phyloP scores from a whole-genome alignment of 2,113 vertebrate genomes.

The Dromiciops gliroides region DNA sequence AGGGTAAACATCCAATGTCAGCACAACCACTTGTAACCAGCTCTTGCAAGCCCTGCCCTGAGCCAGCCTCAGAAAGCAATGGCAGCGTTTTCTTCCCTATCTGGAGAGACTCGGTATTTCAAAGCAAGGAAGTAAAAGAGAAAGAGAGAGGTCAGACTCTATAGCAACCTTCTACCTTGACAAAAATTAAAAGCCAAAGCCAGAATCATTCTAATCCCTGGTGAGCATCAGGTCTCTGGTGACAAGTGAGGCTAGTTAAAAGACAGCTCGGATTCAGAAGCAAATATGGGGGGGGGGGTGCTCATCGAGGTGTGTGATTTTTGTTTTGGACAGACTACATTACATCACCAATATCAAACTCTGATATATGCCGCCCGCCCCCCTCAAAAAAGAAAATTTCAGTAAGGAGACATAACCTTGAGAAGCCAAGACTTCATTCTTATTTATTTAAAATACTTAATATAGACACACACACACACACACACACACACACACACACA shows the following conservation, averaged over 20 bases:
- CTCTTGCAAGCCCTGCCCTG: slow-evolving; percentile 48
- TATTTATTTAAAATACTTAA: slow-evolving; percentile 38
- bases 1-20: slow-evolving; percentile 1
- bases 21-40: slow-evolving; percentile 62
- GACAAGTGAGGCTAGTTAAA: slow-evolving; percentile 32
- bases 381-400: slow-evolving; percentile 29
- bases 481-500: slow-evolving; percentile 15
- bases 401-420: slow-evolving; percentile 32
- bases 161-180: slow-evolving; percentile 23
- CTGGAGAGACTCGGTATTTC: slow-evolving; percentile 40
- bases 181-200: slow-evolving; percentile 57
- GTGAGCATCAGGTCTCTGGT: slow-evolving; percentile 38
- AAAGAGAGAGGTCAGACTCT: slow-evolving; percentile 15
- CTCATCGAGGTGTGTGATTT: slow-evolving; percentile 9
- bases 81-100: slow-evolving; percentile 36
- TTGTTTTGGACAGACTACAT: neutral
- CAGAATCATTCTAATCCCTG: slow-evolving; percentile 43
- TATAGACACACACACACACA: slow-evolving; percentile 31
- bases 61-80: slow-evolving; percentile 32
- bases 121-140: slow-evolving; percentile 27
- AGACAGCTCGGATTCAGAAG: slow-evolving; percentile 38
- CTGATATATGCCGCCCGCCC: neutral
- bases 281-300: neutral
- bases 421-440: slow-evolving; percentile 31
- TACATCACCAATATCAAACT: neutral